Conservation (phyloP, 1,140 invertebrate species). For the Rhizoglyphus robini region DNA sequence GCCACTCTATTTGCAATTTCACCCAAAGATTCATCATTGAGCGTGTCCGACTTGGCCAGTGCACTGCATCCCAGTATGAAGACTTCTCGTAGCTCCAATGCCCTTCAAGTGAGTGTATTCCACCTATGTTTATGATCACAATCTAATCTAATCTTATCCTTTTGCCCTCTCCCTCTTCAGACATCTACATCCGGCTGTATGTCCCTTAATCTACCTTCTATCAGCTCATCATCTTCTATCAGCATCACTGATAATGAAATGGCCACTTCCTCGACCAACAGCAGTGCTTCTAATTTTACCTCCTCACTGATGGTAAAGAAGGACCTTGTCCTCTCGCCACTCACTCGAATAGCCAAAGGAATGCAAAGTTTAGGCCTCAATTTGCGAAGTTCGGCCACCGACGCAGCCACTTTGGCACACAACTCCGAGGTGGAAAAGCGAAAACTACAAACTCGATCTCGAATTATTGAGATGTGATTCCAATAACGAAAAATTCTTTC, state of each 20-base stretch:
- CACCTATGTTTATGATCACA: neutral
- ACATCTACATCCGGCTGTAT: neutral
- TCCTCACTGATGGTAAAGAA: conserved; percentile 27
- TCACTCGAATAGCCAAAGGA: conserved; percentile 33
- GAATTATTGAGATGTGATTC: conserved; percentile 10
- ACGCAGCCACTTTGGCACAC: neutral
- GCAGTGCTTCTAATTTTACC: conserved; percentile 26
- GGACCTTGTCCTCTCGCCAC: conserved; percentile 28
- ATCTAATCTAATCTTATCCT: neutral
- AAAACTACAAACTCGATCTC: conserved; percentile 1
- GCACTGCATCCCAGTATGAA: conserved; percentile 40
- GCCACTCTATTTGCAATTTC: neutral
- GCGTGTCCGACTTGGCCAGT: conserved; percentile 20
- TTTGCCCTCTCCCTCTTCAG: neutral
- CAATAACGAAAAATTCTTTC: neutral
- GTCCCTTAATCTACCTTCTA: conserved; percentile 8
- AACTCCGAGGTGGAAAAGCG: neutral
- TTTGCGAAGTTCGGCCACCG: neutral
- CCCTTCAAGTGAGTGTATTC: conserved; percentile 44
- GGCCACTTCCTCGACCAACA: neutral
- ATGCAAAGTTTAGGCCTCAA: conserved; percentile 67
- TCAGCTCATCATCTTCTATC: neutral
- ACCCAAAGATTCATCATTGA: neutral
- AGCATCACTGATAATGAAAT: neutral
- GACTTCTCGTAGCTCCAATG: conserved; percentile 61